These are phyloP conservation scores for Phocoena phocoena DNA, from an alignment of 2,113 vertebrate species.

Conservation along the genomic window DNA sequence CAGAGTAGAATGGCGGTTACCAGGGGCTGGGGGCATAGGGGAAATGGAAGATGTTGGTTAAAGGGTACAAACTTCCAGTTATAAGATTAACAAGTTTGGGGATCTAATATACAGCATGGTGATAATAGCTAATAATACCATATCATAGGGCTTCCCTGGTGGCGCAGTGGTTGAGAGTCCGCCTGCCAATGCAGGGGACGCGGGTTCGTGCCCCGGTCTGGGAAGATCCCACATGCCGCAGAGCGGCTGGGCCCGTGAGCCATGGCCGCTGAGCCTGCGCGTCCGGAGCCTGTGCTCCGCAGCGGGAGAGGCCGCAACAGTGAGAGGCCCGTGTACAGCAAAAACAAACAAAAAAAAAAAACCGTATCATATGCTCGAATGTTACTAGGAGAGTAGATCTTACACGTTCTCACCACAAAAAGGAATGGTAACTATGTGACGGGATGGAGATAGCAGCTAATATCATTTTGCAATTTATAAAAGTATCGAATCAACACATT, in stretches of 20 bases:
- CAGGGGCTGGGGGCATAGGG: neutral
- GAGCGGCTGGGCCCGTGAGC: too few relatives aligned
- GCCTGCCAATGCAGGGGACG: too few relatives aligned
- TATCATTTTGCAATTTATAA: neutral
- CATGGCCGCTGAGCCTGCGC: too few relatives aligned
- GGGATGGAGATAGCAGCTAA: neutral
- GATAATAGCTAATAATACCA: neutral
- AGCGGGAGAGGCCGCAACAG: rapidly evolving
- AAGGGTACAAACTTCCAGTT: neutral
- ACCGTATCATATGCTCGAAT: neutral
- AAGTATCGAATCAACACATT: neutral
- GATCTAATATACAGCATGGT: neutral
- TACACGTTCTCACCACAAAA: neutral
- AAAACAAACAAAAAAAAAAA: too few relatives aligned
- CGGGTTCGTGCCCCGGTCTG: too few relatives aligned
- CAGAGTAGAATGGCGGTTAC: neutral
- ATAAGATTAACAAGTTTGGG: neutral
- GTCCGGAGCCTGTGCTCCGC: too few relatives aligned
- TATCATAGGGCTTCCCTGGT: too few relatives aligned
- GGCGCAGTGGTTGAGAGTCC: too few relatives aligned
- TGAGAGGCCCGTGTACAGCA: too few relatives aligned
- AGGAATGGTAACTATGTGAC: neutral
- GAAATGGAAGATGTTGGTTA: neutral
- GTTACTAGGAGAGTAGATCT: neutral
- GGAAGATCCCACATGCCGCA: too few relatives aligned